A percentile compares a stretch with the other conserved stretches of the same genome.
phyloP scores from a whole-genome alignment of 2,113 vertebrate species.

The Ondatra zibethicus region DNA sequence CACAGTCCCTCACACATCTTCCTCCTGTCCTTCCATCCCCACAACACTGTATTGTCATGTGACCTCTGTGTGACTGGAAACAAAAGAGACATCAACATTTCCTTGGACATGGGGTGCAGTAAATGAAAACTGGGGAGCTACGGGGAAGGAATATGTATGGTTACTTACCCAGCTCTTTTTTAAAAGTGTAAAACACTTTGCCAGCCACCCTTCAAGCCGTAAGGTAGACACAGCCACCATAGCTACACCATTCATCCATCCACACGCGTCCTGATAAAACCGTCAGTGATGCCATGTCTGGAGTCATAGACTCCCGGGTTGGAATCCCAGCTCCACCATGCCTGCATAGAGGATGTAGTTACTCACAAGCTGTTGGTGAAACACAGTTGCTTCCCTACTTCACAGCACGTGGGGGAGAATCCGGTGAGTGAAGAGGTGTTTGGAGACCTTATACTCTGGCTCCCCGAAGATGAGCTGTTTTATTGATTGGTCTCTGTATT shows the following conservation, averaged over 20 bases:
- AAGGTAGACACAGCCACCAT: neutral
- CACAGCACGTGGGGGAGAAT: neutral
- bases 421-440: neutral
- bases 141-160: neutral
- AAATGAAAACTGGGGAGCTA: fast-evolving
- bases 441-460: neutral
- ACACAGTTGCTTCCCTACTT: neutral
- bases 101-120: neutral
- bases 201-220: neutral
- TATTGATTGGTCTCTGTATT: neutral
- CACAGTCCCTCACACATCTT: neutral
- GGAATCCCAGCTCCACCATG: neutral
- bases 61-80: neutral
- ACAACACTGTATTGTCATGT: neutral
- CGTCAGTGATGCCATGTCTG: neutral
- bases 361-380: neutral
- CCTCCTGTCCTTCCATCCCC: neutral
- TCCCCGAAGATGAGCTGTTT: neutral
- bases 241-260: neutral
- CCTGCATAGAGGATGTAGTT: neutral
- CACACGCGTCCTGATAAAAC: neutral
- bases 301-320: neutral
- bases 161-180: neutral
- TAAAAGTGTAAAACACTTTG: neutral
- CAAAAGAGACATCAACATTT: neutral